Base-by-base conservation (phyloP, 2,888 invertebrate genomes). In the Tupiocoris notatus region DNA sequence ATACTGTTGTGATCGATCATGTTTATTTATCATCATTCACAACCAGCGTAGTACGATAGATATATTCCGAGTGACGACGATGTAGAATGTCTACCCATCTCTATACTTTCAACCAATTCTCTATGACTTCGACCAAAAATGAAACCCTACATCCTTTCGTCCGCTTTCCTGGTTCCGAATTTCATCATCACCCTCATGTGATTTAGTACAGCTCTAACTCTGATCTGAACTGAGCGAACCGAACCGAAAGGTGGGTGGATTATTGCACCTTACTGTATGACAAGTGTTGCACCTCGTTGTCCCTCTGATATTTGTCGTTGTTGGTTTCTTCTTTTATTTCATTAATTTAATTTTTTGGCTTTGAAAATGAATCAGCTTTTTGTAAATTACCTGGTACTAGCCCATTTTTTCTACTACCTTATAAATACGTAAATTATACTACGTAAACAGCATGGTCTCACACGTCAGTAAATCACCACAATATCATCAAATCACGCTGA, bases 221-320 rank as follows among this genome's bases (percentile, higher is more conserved):
- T 39, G 39, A 39, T 7, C 3, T 39, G 39, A 39, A 39, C 39
- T 39, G 39, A 39, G 39, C 39, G 39, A 39, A 39, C 39, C 39
- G 39, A 39, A 39, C 39, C 25, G 64, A 58, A 68, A 68, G 68
- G 68, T 68, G 68, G 68, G 68, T 68, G 68, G 68, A 58, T 24
- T 68, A 63, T 66, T 68, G 68, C 68, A 68, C 68, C 68, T 68
- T 68, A 68, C 68, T 68, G 68, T 17, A 58, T 68, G 68, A 68
- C 3, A 58, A 23, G 22, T 68, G 68, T 58, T 68, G 71, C 71
- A 71, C 71, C n/a, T 65, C 18, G 57, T 22, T 61, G 54, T 71
- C 12, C 24, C 62, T 18, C 61, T 17, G n/a, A 7, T 71, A 3
- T 54, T 9, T 59, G 59, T 59, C 16, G 59, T 66, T 39, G 17